Evolutionary conservation across 1,140 invertebrate species (phyloP).

Genomic region (Atopsyche davidsoni): DNA sequence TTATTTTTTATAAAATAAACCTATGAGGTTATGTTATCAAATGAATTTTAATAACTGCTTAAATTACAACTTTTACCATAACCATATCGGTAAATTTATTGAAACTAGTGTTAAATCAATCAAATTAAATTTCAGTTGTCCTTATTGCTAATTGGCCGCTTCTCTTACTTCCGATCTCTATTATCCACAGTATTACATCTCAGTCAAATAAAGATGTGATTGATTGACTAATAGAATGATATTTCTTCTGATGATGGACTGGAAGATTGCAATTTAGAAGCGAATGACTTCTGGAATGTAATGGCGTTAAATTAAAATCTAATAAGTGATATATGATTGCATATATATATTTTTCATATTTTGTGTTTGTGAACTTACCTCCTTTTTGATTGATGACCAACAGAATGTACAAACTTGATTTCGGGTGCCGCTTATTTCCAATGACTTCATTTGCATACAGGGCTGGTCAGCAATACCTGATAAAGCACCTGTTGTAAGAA

Average conservation of each 20-base stretch:
- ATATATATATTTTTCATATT: constrained; percentile 1
- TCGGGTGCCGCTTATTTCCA: constrained; percentile 35
- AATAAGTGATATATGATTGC: background rate
- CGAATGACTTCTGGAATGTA: background rate
- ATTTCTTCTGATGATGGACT: background rate
- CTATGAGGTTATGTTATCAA: no score
- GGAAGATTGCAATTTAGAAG: background rate
- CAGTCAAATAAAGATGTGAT: no score
- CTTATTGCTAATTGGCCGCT: no score
- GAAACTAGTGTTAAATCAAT: no score
- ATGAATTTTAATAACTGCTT: no score
- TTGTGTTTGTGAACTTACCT: constrained; percentile 32
- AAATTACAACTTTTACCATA: no score
- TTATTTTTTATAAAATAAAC: no score
- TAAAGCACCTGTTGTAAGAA: constrained; percentile 52
- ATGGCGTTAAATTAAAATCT: no score
- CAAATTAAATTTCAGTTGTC: no score
- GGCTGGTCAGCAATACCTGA: constrained; percentile 42
- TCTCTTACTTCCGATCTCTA: no score
- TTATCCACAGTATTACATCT: no score
- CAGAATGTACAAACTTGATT: constrained; percentile 45
- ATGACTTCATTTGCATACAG: constrained; percentile 34
- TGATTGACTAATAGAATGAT: background rate
- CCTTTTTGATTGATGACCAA: constrained; percentile 45
- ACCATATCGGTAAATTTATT: no score